phyloP scores from a whole-genome alignment of 1,140 invertebrate genomes.

The Dendroctonus ponderosae region DNA sequence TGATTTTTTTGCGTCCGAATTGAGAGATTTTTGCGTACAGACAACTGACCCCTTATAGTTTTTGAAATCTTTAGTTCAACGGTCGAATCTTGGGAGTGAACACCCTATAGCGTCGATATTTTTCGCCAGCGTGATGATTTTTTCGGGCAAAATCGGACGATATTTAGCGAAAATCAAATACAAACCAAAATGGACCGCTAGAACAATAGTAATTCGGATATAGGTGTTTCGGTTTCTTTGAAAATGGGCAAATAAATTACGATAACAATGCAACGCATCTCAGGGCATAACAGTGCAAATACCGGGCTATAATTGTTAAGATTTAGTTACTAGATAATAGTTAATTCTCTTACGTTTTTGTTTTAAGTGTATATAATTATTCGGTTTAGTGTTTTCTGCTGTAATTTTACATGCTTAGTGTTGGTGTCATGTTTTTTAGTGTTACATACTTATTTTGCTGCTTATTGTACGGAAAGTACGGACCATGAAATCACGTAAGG shows the following conservation, averaged over 20 bases:
- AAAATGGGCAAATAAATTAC: constrained; percentile 32
- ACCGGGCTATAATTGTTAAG: constrained; percentile 30
- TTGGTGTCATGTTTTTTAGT: not conserved
- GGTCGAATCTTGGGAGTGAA: constrained; percentile 19
- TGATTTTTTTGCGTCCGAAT: constrained; percentile 26
- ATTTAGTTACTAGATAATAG: constrained; percentile 18
- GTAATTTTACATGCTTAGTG: constrained; percentile 14
- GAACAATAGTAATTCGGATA: no score
- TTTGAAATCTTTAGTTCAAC: constrained; percentile 22
- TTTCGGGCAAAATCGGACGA: constrained; percentile 30
- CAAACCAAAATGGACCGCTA: constrained; percentile 15
- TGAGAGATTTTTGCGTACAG: constrained; percentile 29
- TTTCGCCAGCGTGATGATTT: constrained; percentile 25
- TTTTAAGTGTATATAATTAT: constrained; percentile 20
- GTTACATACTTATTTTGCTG: no score
- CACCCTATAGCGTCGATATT: not conserved
- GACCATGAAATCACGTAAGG: no score
- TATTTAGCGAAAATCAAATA: constrained; percentile 26
- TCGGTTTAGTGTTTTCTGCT: constrained; percentile 8
- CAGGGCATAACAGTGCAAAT: constrained; percentile 35
- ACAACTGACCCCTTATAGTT: constrained; percentile 26
- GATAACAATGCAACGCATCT: constrained; percentile 31
- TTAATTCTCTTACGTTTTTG: constrained; percentile 9
- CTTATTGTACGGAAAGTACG: no score
- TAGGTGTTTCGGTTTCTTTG: no score